phyloP scores from a whole-genome alignment of 2,888 invertebrate species.

The Polydrusus tereticollis region DNA sequence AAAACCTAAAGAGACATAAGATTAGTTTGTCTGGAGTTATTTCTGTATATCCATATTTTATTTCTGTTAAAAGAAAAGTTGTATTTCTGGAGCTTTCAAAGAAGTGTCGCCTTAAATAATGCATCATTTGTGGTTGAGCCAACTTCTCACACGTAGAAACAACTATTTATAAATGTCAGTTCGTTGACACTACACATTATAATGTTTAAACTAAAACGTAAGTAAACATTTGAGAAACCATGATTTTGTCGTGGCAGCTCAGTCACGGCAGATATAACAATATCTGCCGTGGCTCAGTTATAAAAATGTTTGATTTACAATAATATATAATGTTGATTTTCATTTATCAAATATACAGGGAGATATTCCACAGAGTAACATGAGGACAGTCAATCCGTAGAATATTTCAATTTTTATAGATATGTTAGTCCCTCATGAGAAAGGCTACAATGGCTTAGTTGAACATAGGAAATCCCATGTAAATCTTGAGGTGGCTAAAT shows the following conservation, averaged over 20 bases:
- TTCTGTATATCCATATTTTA: background rate
- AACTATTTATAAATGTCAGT: slow-evolving; percentile 39
- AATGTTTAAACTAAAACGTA: slow-evolving; percentile 1
- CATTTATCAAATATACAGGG: too few relatives aligned
- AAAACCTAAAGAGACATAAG: background rate
- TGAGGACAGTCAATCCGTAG: too few relatives aligned
- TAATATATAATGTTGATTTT: too few relatives aligned
- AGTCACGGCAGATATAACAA: background rate
- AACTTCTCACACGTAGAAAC: slow-evolving; percentile 32
- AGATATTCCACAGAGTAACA: too few relatives aligned
- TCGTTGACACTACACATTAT: slow-evolving; percentile 38
- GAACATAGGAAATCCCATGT: too few relatives aligned
- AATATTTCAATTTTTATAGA: too few relatives aligned
- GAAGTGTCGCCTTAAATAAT: background rate
- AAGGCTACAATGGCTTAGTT: too few relatives aligned
- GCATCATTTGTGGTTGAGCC: slow-evolving; percentile 28
- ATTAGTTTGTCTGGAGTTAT: background rate
- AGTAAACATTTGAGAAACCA: background rate
- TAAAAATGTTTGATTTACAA: too few relatives aligned
- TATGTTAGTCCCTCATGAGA: too few relatives aligned
- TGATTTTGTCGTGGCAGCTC: background rate
- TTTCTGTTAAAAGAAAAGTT: background rate
- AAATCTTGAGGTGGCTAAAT: too few relatives aligned
- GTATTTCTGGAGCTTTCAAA: slow-evolving; percentile 25
- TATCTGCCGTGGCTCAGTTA: too few relatives aligned